Conservation (phyloP, 2,797 vertebrate species). For the Lepilemur septentrionalis region DNA sequence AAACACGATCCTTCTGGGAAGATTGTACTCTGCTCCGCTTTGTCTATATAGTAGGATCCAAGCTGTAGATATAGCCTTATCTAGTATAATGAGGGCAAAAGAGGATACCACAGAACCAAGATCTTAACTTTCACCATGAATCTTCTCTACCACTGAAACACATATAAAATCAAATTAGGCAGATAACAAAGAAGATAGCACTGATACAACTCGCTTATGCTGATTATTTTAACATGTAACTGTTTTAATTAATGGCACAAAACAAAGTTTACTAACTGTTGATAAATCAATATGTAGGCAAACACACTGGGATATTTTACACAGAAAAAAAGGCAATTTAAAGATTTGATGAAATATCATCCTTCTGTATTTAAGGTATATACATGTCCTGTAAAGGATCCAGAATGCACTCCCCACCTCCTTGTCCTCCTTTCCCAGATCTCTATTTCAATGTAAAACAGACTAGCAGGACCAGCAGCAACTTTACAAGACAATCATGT, state of each 20-base stretch:
- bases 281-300: background rate
- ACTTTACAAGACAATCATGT: background rate
- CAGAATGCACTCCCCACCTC: background rate
- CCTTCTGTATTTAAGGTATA: background rate
- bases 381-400: background rate
- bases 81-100: background rate
- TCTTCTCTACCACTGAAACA: background rate
- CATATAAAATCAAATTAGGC: background rate
- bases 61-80: background rate
- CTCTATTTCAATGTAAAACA: background rate
- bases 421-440: background rate
- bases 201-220: background rate
- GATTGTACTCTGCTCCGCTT: background rate
- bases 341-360: background rate
- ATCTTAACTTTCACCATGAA: background rate
- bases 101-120: background rate
- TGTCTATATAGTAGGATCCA: background rate
- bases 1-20: background rate
- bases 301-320: background rate
- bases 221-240: background rate
- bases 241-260: background rate
- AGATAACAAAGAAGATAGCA: background rate
- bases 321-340: background rate
- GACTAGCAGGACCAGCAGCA: background rate
- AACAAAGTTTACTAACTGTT: background rate